These are phyloP conservation scores for Drosophila kuntzei DNA, from an alignment of 2,888 invertebrate genomes.

Conservation along the genomic window DNA sequence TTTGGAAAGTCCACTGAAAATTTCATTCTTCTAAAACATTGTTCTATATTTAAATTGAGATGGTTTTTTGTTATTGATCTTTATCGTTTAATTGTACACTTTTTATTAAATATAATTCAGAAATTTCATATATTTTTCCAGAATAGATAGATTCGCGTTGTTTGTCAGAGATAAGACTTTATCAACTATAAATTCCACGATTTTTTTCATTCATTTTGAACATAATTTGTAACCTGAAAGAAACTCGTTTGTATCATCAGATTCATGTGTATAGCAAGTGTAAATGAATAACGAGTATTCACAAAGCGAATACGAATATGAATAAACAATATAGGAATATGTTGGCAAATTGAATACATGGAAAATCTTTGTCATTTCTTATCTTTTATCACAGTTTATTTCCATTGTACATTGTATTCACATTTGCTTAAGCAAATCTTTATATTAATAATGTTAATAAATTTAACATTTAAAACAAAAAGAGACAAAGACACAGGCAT, in stretches of 20 bases:
- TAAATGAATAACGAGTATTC: conserved; percentile 19
- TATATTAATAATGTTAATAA: conserved; percentile 45
- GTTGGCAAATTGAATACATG: conserved; percentile 26
- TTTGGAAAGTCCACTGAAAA: too few relatives aligned
- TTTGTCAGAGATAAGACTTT: conserved; percentile 6
- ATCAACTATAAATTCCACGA: neutral
- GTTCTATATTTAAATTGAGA: neutral
- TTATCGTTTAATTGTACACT: too few relatives aligned
- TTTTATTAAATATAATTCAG: neutral
- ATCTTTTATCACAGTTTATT: conserved; percentile 21
- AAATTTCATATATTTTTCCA: neutral
- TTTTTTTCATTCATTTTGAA: neutral
- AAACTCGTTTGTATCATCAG: conserved; percentile 5
- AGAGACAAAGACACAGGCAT: conserved; percentile 8
- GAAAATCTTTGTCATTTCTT: conserved; percentile 31
- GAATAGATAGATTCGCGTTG: conserved; percentile 1
- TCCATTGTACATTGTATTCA: conserved; percentile 29
- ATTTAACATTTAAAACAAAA: conserved; percentile 33
- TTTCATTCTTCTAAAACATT: neutral
- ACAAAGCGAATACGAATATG: neutral
- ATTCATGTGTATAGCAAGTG: conserved; percentile 9
- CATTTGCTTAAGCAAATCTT: conserved; percentile 11
- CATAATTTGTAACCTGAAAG: conserved; percentile 3
- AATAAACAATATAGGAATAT: conserved; percentile 4
- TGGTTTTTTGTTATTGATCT: too few relatives aligned